Evolutionary conservation across 2,797 vertebrate species (phyloP).

Genomic region (Nasua narica): DNA sequence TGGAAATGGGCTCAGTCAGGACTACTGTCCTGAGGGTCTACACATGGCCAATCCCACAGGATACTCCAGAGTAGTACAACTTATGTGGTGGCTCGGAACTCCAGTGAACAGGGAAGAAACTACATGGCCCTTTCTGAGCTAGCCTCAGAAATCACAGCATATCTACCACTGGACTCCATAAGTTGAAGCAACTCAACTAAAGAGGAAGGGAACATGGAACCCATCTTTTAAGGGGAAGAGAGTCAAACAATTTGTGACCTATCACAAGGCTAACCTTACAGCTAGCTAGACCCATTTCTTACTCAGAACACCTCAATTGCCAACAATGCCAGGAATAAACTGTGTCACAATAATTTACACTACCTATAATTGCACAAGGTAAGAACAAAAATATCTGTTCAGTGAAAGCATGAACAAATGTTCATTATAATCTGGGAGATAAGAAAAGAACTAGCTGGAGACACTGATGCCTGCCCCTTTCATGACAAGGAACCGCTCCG

Average conservation of each 20-base stretch:
- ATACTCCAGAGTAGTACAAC: not conserved
- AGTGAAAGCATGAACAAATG: not conserved
- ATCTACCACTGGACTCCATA: not conserved
- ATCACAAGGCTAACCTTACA: not conserved
- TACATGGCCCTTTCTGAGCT: not conserved
- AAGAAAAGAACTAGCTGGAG: not conserved
- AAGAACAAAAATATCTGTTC: conserved; percentile 34
- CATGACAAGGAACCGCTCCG: not conserved
- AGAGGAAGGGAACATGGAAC: not conserved
- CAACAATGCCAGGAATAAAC: not conserved
- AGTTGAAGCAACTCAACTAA: not conserved
- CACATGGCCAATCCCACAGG: not conserved
- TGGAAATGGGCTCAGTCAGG: not conserved
- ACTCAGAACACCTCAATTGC: not conserved
- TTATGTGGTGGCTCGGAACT: not conserved
- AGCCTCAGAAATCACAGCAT: not conserved
- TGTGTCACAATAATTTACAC: not conserved
- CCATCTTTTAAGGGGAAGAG: not conserved
- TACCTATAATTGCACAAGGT: not conserved
- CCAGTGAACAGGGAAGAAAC: not conserved
- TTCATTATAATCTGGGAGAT: conserved; percentile 16
- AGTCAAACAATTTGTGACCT: not conserved
- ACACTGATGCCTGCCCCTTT: not conserved
- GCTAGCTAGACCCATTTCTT: not conserved
- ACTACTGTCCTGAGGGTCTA: not conserved